These are phyloP conservation scores for Acanthosepion lycidas DNA, from an alignment of 2,888 invertebrate species.

Conservation along the genomic window DNA sequence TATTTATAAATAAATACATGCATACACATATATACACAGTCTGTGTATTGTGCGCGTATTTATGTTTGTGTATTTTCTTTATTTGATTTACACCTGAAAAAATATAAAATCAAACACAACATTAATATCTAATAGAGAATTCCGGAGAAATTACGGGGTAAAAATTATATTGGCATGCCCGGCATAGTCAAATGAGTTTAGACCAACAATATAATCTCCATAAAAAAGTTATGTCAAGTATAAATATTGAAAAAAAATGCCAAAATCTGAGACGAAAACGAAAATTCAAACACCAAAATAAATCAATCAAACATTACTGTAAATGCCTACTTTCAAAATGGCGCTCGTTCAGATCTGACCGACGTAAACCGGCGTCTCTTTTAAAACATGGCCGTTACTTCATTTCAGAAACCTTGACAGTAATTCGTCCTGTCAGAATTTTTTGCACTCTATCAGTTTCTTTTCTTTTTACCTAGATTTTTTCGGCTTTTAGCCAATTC, in stretches of 20 bases:
- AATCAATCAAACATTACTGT: neutral
- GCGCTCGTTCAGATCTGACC: neutral
- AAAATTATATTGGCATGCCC: neutral
- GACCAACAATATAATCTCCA: neutral
- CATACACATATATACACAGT: too few species aligned
- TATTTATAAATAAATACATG: too few species aligned
- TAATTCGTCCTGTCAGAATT: neutral
- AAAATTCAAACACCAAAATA: neutral
- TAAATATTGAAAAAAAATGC: neutral
- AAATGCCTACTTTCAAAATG: neutral
- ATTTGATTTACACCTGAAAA: too few species aligned
- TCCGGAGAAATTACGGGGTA: too few species aligned
- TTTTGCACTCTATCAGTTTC: neutral
- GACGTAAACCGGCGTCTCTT: neutral
- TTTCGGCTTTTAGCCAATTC: neutral
- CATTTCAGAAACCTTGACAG: neutral
- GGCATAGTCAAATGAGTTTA: neutral
- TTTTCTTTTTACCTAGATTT: neutral
- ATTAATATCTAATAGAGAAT: neutral
- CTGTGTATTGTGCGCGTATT: too few species aligned
- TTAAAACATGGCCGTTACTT: neutral
- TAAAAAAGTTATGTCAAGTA: neutral
- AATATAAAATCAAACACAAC: neutral
- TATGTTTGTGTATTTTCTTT: too few species aligned
- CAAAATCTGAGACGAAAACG: neutral